Evolutionary conservation across 2,113 vertebrate species (phyloP), one percentile per base, ranked within the genome.

Genomic region (Fulica atra): DNA sequence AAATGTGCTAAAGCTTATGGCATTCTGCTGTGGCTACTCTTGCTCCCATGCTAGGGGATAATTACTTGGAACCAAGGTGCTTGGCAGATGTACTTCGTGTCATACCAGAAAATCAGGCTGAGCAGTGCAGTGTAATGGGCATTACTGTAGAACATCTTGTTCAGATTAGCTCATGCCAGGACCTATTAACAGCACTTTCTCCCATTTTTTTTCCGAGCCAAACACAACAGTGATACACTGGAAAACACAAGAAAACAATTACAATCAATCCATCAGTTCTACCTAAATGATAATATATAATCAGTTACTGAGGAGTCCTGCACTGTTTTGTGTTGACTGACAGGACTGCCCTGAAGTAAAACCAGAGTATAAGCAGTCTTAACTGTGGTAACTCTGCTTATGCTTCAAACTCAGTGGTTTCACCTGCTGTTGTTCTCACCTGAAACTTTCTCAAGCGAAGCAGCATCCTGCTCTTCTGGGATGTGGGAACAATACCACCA

Each of bases 41-140:
- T 91, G 38, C 48, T 93, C 69, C 82, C 53, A 21, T 64, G 69
- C 77, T 57, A 71, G 61, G 48, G 42, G 28, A 44, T 80, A 84
- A 83, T 81, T 93, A 84, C 35, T 74, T 91, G 84, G 88, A 92
- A 72, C 53, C 57, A 69, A 36, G 57, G 53, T 44, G 68, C 40
- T 85, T 91, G 84, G 81, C 81, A 91, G 29, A 25, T 28, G 26
- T 54, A 24, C 57, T 82, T 94, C n/a, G 35, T 92, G 81, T 94
- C 81, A 23, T 42, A 95, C 61, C 84, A 92, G 77, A 94, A 93
- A 92, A 94, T 81, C 78, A 76, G 63, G 57, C 87, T 69, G 73
- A 91, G 73, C 44, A 57, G 33, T 21, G 50, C 81, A 57, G 73
- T 53, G 40, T 53, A 87, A 48, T 93, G 87, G 86, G 56, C 53